phyloP scores from a whole-genome alignment of 2,797 vertebrate genomes.

The Fringilla coelebs region DNA sequence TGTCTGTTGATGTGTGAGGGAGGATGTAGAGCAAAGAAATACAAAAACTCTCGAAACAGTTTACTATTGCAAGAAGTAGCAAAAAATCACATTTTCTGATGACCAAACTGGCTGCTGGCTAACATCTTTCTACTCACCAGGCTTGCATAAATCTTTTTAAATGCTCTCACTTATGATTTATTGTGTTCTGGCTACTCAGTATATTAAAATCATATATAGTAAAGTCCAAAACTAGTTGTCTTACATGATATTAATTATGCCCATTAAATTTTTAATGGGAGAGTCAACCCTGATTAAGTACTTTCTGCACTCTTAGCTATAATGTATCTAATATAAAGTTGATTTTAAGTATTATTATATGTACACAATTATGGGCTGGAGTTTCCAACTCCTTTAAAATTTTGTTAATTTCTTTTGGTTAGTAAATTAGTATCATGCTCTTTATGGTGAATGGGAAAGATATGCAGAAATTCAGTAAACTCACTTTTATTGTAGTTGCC shows the following conservation, averaged over 20 bases:
- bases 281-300: slow-evolving; percentile 20
- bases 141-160: slow-evolving; percentile 37
- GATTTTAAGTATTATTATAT: background rate
- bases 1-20: background rate
- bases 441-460: background rate
- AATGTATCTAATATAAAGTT: background rate
- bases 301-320: slow-evolving; percentile 14
- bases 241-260: slow-evolving; percentile 58
- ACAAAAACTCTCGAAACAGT: background rate
- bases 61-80: background rate
- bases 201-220: slow-evolving; percentile 69
- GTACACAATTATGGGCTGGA: background rate
- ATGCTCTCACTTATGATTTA: slow-evolving; percentile 36
- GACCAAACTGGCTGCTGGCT: background rate
- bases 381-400: background rate
- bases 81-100: background rate
- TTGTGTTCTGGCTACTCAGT: slow-evolving; percentile 24
- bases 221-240: slow-evolving; percentile 33
- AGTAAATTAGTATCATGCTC: background rate
- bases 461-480: background rate
- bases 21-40: background rate
- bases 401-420: background rate
- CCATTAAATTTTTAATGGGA: slow-evolving; percentile 17
- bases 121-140: slow-evolving; percentile 1
- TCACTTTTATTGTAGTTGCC: background rate